phyloP scores from a whole-genome alignment of 2,797 vertebrate species.

The Aldrovandia affinis region DNA sequence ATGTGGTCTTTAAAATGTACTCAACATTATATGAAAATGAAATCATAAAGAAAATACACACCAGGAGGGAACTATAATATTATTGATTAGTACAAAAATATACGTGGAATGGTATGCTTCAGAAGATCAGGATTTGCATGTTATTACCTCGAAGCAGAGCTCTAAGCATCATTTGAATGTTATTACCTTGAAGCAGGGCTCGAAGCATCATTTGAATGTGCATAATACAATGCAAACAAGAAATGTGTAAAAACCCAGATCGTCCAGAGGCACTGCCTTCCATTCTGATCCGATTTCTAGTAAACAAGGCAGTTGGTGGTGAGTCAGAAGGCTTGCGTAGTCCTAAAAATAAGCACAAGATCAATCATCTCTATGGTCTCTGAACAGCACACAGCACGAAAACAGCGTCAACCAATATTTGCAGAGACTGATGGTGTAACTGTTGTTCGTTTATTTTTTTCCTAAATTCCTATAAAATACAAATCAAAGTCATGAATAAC shows the following conservation, averaged over 20 bases:
- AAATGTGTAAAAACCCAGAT: conserved; percentile 1
- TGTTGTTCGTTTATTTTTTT: neutral
- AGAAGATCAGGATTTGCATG: neutral
- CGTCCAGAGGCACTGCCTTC: neutral
- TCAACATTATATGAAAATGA: neutral
- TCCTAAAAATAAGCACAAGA: conserved; percentile 20
- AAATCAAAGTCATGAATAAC: neutral
- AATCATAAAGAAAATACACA: neutral
- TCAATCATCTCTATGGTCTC: conserved; percentile 3
- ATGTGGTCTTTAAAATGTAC: neutral
- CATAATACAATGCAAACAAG: conserved; percentile 29
- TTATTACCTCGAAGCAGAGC: neutral
- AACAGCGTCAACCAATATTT: neutral
- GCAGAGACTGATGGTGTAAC: neutral
- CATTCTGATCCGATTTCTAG: neutral
- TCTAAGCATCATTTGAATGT: conserved; percentile 17
- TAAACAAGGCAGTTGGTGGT: conserved; percentile 12
- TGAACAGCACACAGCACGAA: neutral
- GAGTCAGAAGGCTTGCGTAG: conserved; percentile 8
- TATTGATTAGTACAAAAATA: neutral
- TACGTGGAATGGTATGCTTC: neutral
- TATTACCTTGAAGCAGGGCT: neutral
- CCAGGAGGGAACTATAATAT: neutral
- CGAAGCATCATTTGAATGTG: conserved; percentile 48
- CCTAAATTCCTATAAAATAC: neutral